These are phyloP conservation scores for Halocynthia aurantium DNA, from an alignment of 23 tunicate species.

Conservation along the genomic window DNA sequence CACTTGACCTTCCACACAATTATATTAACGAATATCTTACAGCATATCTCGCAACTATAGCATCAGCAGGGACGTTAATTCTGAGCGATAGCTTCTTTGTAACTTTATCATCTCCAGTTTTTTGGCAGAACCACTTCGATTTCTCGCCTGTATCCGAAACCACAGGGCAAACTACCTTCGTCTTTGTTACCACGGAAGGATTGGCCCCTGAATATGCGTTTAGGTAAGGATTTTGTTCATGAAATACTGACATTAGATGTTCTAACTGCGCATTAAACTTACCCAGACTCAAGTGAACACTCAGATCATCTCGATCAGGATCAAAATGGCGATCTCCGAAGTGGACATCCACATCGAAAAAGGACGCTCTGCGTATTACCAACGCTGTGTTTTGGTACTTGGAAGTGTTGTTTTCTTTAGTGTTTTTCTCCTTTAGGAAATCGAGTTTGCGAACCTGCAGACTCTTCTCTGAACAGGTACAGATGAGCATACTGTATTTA, in stretches of 20 bases:
- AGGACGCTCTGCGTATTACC: conserved; percentile 63
- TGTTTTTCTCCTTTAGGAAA: conserved; percentile 56
- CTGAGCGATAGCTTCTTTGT: conserved; percentile 35
- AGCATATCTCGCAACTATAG: conserved; percentile 46
- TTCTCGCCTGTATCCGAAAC: conserved; percentile 19
- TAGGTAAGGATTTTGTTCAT: neutral
- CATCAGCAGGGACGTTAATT: conserved; percentile 51
- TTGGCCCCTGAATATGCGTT: conserved; percentile 23
- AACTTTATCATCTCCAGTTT: conserved; percentile 7
- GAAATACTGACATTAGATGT: neutral
- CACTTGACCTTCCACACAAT: too few relatives aligned
- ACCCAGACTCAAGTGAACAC: conserved; percentile 62
- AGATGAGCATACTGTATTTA: too few relatives aligned
- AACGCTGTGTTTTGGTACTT: conserved; percentile 49
- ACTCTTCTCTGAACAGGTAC: neutral
- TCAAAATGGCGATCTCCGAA: conserved; percentile 59
- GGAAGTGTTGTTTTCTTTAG: conserved; percentile 36
- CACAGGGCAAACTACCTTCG: conserved; percentile 42
- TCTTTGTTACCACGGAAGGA: conserved; percentile 42
- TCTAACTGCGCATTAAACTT: neutral
- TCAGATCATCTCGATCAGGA: conserved; percentile 38
- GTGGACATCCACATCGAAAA: conserved; percentile 36
- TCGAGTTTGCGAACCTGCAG: conserved; percentile 56
- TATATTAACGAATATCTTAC: neutral
- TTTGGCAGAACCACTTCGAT: conserved; percentile 51